These are phyloP conservation scores for Centropyge bicolor DNA, from an alignment of 2,797 vertebrate species.

Conservation along the genomic window DNA sequence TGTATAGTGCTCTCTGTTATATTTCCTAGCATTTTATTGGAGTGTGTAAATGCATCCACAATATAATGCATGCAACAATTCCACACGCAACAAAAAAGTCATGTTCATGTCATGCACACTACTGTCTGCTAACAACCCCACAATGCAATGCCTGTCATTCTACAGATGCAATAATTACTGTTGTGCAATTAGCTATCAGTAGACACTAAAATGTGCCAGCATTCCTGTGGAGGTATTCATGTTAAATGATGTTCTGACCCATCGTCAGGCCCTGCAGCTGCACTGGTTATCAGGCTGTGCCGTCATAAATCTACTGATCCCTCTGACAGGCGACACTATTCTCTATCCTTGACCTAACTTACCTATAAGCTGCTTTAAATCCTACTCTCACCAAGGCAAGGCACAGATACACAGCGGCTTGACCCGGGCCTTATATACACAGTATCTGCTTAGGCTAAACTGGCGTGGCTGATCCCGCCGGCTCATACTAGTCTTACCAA, in stretches of 20 bases:
- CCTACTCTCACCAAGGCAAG: background rate
- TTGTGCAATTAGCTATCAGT: background rate
- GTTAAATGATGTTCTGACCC: background rate
- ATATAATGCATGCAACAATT: background rate
- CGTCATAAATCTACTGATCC: slow-evolving; percentile 15
- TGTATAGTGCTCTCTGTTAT: too few relatives aligned
- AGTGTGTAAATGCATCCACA: too few relatives aligned
- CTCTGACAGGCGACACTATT: background rate
- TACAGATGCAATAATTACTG: too few relatives aligned
- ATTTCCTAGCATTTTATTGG: too few relatives aligned
- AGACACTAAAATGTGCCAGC: background rate
- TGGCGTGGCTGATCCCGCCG: background rate
- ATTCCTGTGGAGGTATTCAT: background rate
- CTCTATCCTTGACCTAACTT: slow-evolving; percentile 8
- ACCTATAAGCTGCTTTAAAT: slow-evolving; percentile 16
- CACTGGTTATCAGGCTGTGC: slow-evolving; percentile 1
- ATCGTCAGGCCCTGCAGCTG: slow-evolving; percentile 1
- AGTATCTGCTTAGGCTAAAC: background rate
- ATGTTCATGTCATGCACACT: background rate
- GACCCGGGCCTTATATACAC: background rate
- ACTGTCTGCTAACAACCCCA: background rate
- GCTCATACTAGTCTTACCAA: background rate
- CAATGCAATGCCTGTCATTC: background rate
- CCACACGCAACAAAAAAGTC: too few relatives aligned
- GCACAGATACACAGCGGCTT: background rate